phyloP scores from a whole-genome alignment of 1,140 invertebrate species.

The Drosophila kohkoa region DNA sequence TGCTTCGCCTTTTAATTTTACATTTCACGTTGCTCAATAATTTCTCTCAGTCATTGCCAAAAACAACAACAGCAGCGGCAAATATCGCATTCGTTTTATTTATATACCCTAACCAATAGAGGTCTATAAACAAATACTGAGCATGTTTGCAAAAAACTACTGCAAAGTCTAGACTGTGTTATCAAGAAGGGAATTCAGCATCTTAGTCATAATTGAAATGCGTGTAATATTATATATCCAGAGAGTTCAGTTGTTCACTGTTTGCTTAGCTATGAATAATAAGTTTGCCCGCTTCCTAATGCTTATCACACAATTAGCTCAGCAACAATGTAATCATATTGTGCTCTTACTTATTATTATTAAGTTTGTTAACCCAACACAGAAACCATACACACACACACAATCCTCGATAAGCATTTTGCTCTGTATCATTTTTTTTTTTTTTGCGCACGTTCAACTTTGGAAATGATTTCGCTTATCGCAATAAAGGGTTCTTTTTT shows the following conservation, averaged over 20 bases:
- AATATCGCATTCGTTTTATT: slow-evolving; percentile 16
- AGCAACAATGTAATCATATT: slow-evolving; percentile 36
- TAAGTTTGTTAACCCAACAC: slow-evolving; percentile 4
- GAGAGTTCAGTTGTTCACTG: neutral
- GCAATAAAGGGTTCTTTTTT: neutral
- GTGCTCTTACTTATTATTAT: slow-evolving; percentile 20
- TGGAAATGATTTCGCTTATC: slow-evolving; percentile 28
- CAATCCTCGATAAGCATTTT: slow-evolving; percentile 53
- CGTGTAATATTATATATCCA: neutral
- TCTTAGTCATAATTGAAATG: neutral
- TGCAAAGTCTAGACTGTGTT: no score
- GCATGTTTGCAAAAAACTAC: neutral
- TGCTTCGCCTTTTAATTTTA: slow-evolving; percentile 4
- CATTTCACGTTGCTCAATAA: slow-evolving; percentile 8
- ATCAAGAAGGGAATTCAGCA: neutral
- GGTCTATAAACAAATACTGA: slow-evolving; percentile 3
- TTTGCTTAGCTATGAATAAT: slow-evolving; percentile 22
- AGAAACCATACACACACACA: neutral
- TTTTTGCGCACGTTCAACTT: slow-evolving; percentile 62
- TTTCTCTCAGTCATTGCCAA: slow-evolving; percentile 29
- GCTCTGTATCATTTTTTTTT: neutral
- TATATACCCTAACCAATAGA: slow-evolving; percentile 16
- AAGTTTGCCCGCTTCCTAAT: neutral
- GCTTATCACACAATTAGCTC: slow-evolving; percentile 26
- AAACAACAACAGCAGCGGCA: slow-evolving; percentile 12